Evolutionary conservation across 1,140 invertebrate species (phyloP), one percentile per base, ranked within the genome.

Genomic region (Drosophila yakuba): DNA sequence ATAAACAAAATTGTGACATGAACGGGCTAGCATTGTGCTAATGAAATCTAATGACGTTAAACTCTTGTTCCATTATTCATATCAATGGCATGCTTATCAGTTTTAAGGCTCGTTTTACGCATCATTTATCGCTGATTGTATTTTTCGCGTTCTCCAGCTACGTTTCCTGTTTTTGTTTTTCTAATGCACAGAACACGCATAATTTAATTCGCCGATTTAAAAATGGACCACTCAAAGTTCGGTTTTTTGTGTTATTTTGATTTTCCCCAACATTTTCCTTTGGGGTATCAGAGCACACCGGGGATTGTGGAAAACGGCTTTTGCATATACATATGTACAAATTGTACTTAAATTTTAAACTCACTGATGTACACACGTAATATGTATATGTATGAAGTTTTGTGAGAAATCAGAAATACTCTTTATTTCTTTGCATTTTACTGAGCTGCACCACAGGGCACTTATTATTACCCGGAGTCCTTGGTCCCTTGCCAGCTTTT

Each of bases 201-300:
- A 89, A 89, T 89, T 83, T 89, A 89, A 89, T 89, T 83, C 66
- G 55, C 74, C 76, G 84, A 83, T 83, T 89, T 77, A 74, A 78
- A 83, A 83, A 83, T 89, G 80, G 66, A 62, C 59, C 69, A 68
- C 72, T 80, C 11, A 81, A 74, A 76, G 73, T 77, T 84, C 76
- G 1, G 36, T 25, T 48, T 66, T 23, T 0, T 32, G 7, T 32
- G 7, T 48, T 66, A 36, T 12, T 23, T 75, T 7, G 14, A 15
- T 36, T 60, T 56, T 23, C 51, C 39, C 52, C 35, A 36, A 36
- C 64, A 69, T 41, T 75, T 75, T 51, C 52, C 20, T 43, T 28
- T 43, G 32, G 32, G 50, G 55, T 45, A 20, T 28, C 17, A 17
- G 25, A 7, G 25, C 32, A 45, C 69, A 72, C 47, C 56, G 47